phyloP scores from a whole-genome alignment of 2,888 invertebrate species.

The Hemithea aestivaria region DNA sequence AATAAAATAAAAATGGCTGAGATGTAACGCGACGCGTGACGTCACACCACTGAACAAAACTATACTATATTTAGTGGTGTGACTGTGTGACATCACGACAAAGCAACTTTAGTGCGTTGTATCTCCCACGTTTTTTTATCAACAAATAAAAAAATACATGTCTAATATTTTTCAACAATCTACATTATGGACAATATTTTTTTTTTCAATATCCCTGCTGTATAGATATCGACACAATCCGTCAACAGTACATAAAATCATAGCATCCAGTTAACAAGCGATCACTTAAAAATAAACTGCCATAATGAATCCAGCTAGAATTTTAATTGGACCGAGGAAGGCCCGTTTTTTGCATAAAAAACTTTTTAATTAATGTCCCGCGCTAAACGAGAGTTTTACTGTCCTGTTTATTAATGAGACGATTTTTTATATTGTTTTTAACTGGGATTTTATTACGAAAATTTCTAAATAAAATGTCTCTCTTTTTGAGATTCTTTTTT shows the following conservation, averaged over 20 bases:
- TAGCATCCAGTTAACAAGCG: conserved; percentile 28
- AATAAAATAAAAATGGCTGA: too few species aligned
- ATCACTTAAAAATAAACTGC: conserved; percentile 61
- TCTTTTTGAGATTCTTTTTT: background rate
- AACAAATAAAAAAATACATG: too few species aligned
- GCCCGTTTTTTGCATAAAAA: conserved; percentile 50
- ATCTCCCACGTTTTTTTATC: too few species aligned
- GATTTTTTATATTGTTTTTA: conserved; percentile 51
- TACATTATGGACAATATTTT: too few species aligned
- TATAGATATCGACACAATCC: too few species aligned
- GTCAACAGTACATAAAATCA: too few species aligned
- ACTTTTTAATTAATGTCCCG: conserved; percentile 72
- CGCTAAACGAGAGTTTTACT: conserved; percentile 44
- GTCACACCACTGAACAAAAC: too few species aligned
- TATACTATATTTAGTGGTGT: conserved; percentile 1
- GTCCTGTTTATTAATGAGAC: conserved; percentile 35
- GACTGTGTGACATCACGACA: too few species aligned
- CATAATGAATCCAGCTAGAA: conserved; percentile 65
- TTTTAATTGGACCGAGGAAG: conserved; percentile 63
- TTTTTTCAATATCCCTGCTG: background rate
- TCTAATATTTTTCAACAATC: too few species aligned
- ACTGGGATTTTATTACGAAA: conserved; percentile 24
- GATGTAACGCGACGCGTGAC: too few species aligned
- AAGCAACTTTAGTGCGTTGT: too few species aligned
- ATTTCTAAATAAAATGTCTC: background rate